These are phyloP conservation scores for Ciona savignyi DNA, from an alignment of 23 tunicate species.

Conservation along the genomic window DNA sequence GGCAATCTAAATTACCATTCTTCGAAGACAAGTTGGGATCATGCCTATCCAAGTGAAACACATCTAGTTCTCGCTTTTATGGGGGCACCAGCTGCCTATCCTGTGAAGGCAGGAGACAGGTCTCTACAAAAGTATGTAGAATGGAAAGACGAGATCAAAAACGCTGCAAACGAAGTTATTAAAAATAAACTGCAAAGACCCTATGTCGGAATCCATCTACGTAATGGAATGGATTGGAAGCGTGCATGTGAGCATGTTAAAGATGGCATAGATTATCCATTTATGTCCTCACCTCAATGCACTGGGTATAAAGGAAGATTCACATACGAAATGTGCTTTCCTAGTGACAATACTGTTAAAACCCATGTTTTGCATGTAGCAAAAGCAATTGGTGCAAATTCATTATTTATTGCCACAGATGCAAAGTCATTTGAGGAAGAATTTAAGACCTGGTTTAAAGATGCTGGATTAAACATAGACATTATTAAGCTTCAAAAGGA, in stretches of 20 bases:
- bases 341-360: slow-evolving; percentile 20
- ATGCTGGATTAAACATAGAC: slow-evolving; percentile 13
- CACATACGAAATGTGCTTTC: slow-evolving; percentile 85
- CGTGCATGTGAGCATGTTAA: slow-evolving; percentile 77
- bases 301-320: slow-evolving; percentile 42
- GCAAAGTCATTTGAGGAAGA: slow-evolving; percentile 9
- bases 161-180: slow-evolving; percentile 21
- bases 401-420: slow-evolving; percentile 72
- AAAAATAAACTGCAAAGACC: slow-evolving; percentile 35
- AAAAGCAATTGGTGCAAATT: slow-evolving; percentile 4
- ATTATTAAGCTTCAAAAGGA: slow-evolving; percentile 31
- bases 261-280: slow-evolving; percentile 24
- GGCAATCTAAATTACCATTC: slow-evolving; percentile 18
- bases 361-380: slow-evolving; percentile 23
- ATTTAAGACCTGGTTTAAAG: slow-evolving; percentile 10
- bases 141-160: slow-evolving; percentile 41
- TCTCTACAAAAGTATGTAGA: slow-evolving; percentile 63
- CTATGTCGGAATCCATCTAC: slow-evolving; percentile 70
- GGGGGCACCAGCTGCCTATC: slow-evolving; percentile 89
- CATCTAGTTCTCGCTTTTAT: slow-evolving; percentile 66
- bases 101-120: slow-evolving; percentile 30
- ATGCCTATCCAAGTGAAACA: slow-evolving; percentile 30
- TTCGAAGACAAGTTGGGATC: slow-evolving; percentile 33
- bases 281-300: slow-evolving; percentile 94
- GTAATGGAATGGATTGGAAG: slow-evolving; percentile 84